Percentiles rank a stretch among this genome's conserved stretches.
Conservation (phyloP, 2,888 invertebrate genomes). For the Micoletzkya japonica region DNA sequence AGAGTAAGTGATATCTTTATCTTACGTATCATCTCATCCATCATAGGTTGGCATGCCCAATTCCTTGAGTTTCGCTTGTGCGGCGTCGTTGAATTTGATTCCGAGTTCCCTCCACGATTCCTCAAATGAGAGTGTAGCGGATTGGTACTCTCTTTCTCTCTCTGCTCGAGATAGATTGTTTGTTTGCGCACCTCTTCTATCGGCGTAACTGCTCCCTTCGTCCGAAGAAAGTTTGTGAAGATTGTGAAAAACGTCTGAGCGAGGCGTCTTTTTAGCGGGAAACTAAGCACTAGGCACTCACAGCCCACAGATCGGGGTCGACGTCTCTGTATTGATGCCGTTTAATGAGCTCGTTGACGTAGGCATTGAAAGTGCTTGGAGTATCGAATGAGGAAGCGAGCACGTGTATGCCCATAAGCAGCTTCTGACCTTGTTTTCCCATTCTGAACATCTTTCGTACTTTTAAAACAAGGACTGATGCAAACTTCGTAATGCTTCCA, state of each 20-base stretch:
- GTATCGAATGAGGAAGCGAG: not conserved
- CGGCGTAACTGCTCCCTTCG: constrained; percentile 13
- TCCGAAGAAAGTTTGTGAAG: constrained; percentile 12
- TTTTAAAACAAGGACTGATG: too few relatives aligned
- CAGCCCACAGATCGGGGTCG: constrained; percentile 14
- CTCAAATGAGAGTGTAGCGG: not conserved
- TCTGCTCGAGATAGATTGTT: not conserved
- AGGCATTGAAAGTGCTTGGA: not conserved
- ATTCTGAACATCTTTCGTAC: constrained; percentile 10
- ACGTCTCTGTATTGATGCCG: constrained; percentile 8
- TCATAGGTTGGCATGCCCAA: constrained; percentile 2
- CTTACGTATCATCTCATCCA: not conserved
- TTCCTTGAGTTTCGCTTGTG: not conserved
- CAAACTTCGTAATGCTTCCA: not conserved
- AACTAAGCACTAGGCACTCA: not conserved
- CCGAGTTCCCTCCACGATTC: constrained; percentile 19
- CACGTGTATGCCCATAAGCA: constrained; percentile 16
- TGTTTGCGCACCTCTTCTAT: constrained; percentile 21
- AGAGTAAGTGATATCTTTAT: constrained; percentile 10
- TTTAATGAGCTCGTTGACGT: constrained; percentile 9
- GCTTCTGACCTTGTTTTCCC: constrained; percentile 23
- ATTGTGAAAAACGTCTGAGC: constrained; percentile 14
- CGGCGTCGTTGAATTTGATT: not conserved
- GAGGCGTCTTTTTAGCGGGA: not conserved
- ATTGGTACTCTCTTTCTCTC: not conserved